Base-by-base conservation (phyloP, 1,140 invertebrate genomes). In the Camponotus pennsylvanicus region DNA sequence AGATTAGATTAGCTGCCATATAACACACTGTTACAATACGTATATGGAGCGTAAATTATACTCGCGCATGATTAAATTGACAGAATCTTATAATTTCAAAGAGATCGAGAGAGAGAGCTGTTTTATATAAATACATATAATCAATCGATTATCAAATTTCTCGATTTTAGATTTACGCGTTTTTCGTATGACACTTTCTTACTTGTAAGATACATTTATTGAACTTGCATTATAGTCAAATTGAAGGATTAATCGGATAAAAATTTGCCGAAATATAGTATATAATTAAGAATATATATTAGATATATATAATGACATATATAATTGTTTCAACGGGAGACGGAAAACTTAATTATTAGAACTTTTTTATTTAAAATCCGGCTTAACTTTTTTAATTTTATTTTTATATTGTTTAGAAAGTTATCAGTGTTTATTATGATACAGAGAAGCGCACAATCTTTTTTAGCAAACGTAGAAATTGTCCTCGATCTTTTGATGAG, bases 401-500 rank as follows among this genome's bases (percentile, higher is more conserved):
- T 8, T 21, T 71, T 27, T 55, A 11, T 80, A 70, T 70, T 21
- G 37, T 34, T 71, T 57, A 52, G 6, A 77, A 52, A 79, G n/a
- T 76, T 66, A 42, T 73, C 64, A 15, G 7, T 73, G 80, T 52
- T 67, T 79, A 67, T 77, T 61, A 40, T 63, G 69, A 27, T 27
- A 27, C 76, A 59, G 15, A 63, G 9, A 69, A 67, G 64, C 55
- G 80, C 52, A 88, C 27, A 61, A 63, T 49, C 18, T 78, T 85
- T 70, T 13, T n/a, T 76, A 85, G 55, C 27, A 18, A 75, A 32
- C 21, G 59, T 85, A 79, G 55, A 73, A 67, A 52, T 85, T 34
- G 37, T 84, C 32, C 18, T 85, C 37, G 79, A 21, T 66, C 55
- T 73, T 78, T 67, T 11, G 15, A 37, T 69, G 66, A 59, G 55